These are phyloP conservation scores for Grammomys surdaster DNA, from an alignment of 2,113 vertebrate genomes.

Conservation along the genomic window DNA sequence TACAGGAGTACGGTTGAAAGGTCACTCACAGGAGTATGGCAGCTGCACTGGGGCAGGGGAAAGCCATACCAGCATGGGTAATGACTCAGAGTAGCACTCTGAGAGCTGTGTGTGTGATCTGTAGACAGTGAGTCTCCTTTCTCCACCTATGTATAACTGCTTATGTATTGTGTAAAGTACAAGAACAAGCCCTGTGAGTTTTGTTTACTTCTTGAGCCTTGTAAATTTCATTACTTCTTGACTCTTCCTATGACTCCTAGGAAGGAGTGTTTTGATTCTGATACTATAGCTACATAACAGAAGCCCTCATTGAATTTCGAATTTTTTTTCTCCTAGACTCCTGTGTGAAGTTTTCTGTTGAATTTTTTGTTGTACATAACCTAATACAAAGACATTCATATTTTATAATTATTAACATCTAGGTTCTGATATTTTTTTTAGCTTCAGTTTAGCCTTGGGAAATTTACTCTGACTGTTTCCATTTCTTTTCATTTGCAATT, in stretches of 20 bases:
- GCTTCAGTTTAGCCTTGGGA: not conserved
- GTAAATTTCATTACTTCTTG: not conserved
- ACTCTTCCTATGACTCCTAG: not conserved
- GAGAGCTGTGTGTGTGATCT: not conserved
- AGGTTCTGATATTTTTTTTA: not conserved
- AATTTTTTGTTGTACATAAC: not conserved
- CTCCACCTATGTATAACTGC: not conserved
- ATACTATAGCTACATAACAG: not conserved
- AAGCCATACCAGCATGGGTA: not conserved
- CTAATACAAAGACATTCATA: not conserved
- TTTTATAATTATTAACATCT: not conserved
- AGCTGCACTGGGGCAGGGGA: too few species aligned
- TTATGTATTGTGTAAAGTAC: not conserved
- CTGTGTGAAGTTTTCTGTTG: not conserved
- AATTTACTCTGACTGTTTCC: not conserved
- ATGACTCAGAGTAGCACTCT: too few species aligned
- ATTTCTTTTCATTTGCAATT: conserved; percentile 3
- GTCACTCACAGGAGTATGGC: not conserved
- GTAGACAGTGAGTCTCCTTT: not conserved
- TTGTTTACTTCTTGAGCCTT: not conserved
- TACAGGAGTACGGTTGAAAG: not conserved
- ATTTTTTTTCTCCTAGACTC: conserved; percentile 42
- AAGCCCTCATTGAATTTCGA: not conserved
- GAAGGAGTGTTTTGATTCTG: not conserved
- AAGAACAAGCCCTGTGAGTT: not conserved